phyloP scores from a whole-genome alignment of 2,113 vertebrate genomes.

The cat (Felis catus) region F.catus_Fca126_mat1.0 CM031412.1:211073501-211074000 shows the following conservation, averaged over 20 bases:
- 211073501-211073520: background rate
- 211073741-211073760: background rate
- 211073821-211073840: background rate
- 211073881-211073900: background rate
- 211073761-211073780: fast-evolving
- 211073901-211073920: background rate
- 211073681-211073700: background rate
- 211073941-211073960: background rate
- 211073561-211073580: background rate
- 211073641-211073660: background rate
- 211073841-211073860: background rate
- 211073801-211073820: background rate
- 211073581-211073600: background rate
- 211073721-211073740: background rate
- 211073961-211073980: background rate
- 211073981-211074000: background rate
- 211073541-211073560: background rate
- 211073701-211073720: background rate
- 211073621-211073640: background rate
- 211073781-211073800: background rate
- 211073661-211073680: background rate
- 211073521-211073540: background rate
- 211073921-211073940: background rate
- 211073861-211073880: background rate
- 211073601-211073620: background rate